Evolutionary conservation across 2,113 vertebrate species (phyloP), one percentile per base, ranked within the genome.

Genomic region (Butorides virescens): DNA sequence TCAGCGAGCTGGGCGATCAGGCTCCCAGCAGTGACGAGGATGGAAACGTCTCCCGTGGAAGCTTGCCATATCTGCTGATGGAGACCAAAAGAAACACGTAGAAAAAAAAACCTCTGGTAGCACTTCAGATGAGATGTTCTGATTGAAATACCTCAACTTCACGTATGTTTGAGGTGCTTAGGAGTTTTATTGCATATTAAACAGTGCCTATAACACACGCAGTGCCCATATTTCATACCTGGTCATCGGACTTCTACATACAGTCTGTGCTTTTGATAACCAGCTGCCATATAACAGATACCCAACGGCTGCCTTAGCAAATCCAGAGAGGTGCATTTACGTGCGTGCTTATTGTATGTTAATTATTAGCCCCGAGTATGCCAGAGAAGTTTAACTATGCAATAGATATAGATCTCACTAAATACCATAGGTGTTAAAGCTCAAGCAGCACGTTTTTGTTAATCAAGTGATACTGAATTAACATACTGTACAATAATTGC

Each of bases 401-500:
- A 7, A 26, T 39, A 62, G 93, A 36, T 68, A 39, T 2, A 70
- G 95, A 90, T 68, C 91, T 70, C 55, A 29, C 27, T 47, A 59
- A 87, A 32, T 8, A 22, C 82, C 76, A 76, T 61, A 82, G 78
- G 93, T 93, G 86, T 39, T 46, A 21, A 53, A 75, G 88, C 91
- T 95, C 74, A 74, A 86, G 95, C 90, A 80, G 89, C 93, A 80
- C 61, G 47, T 26, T 70, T 95, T 83, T 76, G 96, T 96, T 97
- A 93, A 96, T 96, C 92, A 92, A 94, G 96, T 3, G 84, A 67
- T 74, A 67, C 66, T 62, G 93, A 97, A 97, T 97, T 97, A 97
- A 97, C 94, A 86, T 78, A 86, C 90, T 87, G 71, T 91, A 83
- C 94, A 95, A 97, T 96, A 97, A 98, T 96, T 97, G 96, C 95